Evolutionary conservation across 2,113 vertebrate species (phyloP).

Genomic region (Pelvicachromis taeniatus): DNA sequence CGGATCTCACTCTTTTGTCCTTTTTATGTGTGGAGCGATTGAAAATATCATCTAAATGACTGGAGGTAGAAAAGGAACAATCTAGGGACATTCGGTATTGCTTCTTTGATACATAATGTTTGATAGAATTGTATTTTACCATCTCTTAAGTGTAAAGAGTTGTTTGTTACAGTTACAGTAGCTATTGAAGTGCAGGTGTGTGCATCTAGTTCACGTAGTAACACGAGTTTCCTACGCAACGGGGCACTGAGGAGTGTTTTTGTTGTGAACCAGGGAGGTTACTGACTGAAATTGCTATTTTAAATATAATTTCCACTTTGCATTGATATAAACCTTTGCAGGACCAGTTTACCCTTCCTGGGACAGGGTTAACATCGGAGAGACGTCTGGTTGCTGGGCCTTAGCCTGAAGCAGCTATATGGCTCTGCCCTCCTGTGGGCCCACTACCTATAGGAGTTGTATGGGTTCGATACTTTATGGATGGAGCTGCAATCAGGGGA

Average conservation of each 20-base stretch:
- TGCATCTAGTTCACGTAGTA: neutral
- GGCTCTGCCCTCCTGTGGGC: neutral
- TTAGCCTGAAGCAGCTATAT: neutral
- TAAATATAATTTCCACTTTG: neutral
- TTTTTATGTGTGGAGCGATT: constrained; percentile 60
- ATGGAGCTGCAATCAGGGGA: neutral
- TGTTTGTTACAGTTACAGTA: neutral
- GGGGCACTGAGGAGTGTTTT: neutral
- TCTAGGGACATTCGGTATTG: constrained; percentile 43
- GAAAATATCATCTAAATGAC: constrained; percentile 59
- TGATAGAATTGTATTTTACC: constrained; percentile 1
- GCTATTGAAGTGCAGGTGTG: neutral
- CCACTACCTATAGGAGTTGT: neutral
- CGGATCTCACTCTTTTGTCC: constrained; percentile 57
- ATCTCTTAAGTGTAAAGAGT: constrained; percentile 4
- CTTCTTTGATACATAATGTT: constrained; percentile 30
- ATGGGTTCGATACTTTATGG: neutral
- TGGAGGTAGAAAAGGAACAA: constrained; percentile 53
- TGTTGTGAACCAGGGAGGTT: neutral
- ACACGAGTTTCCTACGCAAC: neutral
- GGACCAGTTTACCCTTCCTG: neutral
- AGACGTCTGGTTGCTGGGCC: neutral
- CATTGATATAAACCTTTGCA: neutral
- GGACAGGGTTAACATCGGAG: neutral
- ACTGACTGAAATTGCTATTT: neutral